These are phyloP conservation scores for Gymnoscopelus braueri DNA, from an alignment of 2,797 vertebrate genomes.

Conservation along the genomic window DNA sequence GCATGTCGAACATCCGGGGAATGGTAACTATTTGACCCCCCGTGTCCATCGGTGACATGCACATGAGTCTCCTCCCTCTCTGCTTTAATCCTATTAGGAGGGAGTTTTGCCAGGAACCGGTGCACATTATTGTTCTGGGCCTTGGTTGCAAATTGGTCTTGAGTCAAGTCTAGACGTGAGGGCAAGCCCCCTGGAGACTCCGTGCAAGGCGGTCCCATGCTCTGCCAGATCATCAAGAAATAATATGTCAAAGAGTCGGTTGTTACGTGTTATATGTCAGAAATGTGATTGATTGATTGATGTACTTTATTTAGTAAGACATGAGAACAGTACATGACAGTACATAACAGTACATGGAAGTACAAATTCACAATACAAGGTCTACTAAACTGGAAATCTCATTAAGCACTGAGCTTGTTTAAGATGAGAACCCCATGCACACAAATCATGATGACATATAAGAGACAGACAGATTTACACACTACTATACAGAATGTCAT, in stretches of 20 bases:
- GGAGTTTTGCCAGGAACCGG: conserved; percentile 56
- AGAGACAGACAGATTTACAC: no score
- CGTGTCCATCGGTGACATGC: conserved; percentile 25
- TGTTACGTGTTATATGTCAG: no score
- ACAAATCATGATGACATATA: no score
- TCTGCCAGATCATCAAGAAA: conserved; percentile 25
- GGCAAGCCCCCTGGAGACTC: conserved; percentile 33
- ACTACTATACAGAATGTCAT: no score
- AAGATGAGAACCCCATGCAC: no score
- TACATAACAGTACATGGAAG: no score
- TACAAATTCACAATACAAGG: no score
- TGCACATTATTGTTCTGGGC: conserved; percentile 44
- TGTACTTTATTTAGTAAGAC: no score
- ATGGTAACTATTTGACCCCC: conserved; percentile 31
- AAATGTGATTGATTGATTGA: no score
- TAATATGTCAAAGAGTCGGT: conserved; percentile 14
- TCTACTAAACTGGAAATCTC: no score
- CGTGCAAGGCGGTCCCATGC: conserved; percentile 27
- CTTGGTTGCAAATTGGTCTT: conserved; percentile 58
- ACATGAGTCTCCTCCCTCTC: conserved; percentile 20
- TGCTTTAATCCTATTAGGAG: conserved; percentile 56
- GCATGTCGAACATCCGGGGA: conserved; percentile 9
- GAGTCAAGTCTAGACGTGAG: conserved; percentile 67
- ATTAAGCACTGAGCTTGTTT: no score
- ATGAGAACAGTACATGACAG: no score